A percentile compares a stretch with the other conserved stretches of the same genome.
Evolutionary conservation across 2,113 vertebrate species (phyloP).

Genomic region (Gnathonemus echidnorhynchus): DNA sequence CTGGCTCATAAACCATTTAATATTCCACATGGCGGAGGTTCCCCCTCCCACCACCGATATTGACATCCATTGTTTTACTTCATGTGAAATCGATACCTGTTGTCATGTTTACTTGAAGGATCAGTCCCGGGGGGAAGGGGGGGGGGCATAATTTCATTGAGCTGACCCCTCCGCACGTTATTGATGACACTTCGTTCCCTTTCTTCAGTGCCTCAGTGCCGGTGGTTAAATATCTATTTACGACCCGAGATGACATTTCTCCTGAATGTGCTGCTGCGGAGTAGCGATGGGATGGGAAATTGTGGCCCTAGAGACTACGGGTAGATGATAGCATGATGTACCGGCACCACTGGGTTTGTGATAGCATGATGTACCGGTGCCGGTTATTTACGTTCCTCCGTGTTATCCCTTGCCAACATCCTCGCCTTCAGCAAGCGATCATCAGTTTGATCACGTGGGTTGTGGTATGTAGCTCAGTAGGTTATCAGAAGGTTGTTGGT

Average conservation of each 20-base stretch:
- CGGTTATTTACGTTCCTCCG: background rate
- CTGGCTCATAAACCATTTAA: background rate
- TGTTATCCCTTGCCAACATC: background rate
- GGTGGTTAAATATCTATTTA: conserved; percentile 13
- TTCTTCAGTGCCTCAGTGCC: background rate
- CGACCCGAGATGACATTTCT: background rate
- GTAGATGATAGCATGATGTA: background rate
- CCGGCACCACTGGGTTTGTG: background rate
- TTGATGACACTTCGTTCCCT: background rate
- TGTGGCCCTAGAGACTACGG: background rate
- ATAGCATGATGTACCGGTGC: background rate
- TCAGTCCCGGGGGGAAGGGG: background rate
- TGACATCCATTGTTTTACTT: conserved; percentile 15
- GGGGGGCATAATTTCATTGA: conserved; percentile 7
- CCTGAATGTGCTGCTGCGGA: background rate
- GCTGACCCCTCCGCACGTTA: background rate
- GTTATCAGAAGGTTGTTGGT: background rate
- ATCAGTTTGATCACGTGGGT: background rate
- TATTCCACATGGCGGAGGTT: background rate
- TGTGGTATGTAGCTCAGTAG: background rate
- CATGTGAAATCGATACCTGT: conserved; percentile 21
- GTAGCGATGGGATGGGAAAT: background rate
- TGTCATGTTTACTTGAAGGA: conserved; percentile 16
- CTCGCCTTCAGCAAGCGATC: background rate
- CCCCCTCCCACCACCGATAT: background rate